These are phyloP conservation scores for Australoheros facetus DNA, from an alignment of 2,797 vertebrate species.

Conservation along the genomic window DNA sequence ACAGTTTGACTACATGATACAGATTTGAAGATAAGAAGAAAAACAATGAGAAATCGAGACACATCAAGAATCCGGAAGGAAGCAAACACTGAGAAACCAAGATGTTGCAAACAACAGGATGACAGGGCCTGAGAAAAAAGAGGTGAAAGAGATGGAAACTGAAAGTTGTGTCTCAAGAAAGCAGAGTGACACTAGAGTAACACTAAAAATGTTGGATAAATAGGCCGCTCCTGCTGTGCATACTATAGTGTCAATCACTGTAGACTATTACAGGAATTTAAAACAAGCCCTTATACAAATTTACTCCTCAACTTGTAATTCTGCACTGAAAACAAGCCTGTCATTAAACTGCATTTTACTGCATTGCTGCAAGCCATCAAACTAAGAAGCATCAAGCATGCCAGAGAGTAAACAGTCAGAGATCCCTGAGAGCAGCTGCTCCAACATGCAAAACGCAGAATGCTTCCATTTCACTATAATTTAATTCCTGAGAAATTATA, in stretches of 20 bases:
- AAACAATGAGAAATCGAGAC: neutral
- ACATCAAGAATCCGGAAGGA: slow-evolving; percentile 8
- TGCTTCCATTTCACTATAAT: slow-evolving; percentile 65
- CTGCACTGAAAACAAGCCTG: neutral
- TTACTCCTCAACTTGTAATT: neutral
- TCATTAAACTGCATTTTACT: slow-evolving; percentile 3
- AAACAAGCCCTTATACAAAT: slow-evolving; percentile 32
- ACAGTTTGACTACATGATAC: neutral
- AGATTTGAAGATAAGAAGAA: neutral
- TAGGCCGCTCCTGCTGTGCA: neutral
- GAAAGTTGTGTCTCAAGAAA: slow-evolving; percentile 39
- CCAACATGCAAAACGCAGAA: slow-evolving; percentile 31
- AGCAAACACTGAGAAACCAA: neutral
- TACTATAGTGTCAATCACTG: neutral
- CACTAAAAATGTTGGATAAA: neutral
- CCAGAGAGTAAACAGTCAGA: slow-evolving; percentile 1
- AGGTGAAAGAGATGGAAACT: slow-evolving; percentile 29
- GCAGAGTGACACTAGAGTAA: neutral
- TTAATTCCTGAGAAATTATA: slow-evolving; percentile 54
- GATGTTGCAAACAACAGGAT: slow-evolving; percentile 31
- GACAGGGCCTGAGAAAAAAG: neutral
- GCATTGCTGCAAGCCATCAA: neutral
- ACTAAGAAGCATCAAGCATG: slow-evolving; percentile 8
- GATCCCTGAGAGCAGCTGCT: slow-evolving; percentile 10
- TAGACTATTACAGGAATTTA: slow-evolving; percentile 15